A percentile compares a stretch with the other conserved stretches of the same genome.
Evolutionary conservation across 2,797 vertebrate genomes (phyloP).

Genomic region (Xiphorhynchus erythropygius): DNA sequence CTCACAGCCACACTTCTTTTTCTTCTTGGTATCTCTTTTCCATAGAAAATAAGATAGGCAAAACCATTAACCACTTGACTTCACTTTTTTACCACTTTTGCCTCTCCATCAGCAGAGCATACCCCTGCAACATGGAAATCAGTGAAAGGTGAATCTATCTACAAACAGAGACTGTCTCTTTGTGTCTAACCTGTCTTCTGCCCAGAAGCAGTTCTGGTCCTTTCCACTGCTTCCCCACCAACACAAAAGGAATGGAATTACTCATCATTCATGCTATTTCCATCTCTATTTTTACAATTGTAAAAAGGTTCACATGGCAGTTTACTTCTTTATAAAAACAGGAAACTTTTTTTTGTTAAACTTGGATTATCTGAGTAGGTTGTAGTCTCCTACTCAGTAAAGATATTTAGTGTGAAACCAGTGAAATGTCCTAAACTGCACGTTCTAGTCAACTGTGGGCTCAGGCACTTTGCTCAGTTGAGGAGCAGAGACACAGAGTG

Average conservation of each 20-base stretch:
- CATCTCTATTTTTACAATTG: neutral
- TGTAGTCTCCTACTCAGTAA: neutral
- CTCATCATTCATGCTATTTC: neutral
- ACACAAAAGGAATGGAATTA: neutral
- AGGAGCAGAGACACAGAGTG: neutral
- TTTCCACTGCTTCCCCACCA: neutral
- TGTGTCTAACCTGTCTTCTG: neutral
- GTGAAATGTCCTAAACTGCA: neutral
- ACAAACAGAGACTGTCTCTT: neutral
- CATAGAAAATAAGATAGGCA: neutral
- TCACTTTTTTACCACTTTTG: neutral
- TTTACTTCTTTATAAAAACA: neutral
- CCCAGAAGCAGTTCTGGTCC: neutral
- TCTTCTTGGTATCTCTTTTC: neutral
- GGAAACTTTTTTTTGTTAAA: neutral
- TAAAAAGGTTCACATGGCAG: neutral
- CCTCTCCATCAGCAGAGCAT: neutral
- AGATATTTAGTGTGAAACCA: neutral
- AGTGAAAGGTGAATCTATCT: neutral
- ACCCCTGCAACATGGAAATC: neutral
- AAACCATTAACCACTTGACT: neutral
- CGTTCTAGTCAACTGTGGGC: neutral
- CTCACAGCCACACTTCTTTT: neutral
- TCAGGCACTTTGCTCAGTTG: neutral
- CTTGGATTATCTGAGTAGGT: neutral